These are phyloP conservation scores for Papilio dardanus DNA, from an alignment of 1,140 invertebrate genomes.

Conservation along the genomic window DNA sequence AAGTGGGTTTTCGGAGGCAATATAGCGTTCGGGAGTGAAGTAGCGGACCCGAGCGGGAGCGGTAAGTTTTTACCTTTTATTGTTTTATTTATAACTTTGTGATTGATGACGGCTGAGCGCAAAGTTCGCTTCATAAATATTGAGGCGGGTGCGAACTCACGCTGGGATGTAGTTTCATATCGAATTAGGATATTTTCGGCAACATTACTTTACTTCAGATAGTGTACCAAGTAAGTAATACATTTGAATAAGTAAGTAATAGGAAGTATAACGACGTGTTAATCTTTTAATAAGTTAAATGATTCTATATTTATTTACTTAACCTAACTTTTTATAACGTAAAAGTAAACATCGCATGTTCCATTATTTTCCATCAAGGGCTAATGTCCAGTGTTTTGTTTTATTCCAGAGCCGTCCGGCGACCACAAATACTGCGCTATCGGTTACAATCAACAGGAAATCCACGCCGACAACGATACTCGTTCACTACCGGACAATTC, in stretches of 20 bases:
- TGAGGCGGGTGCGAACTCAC: conserved; percentile 63
- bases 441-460: conserved; percentile 57
- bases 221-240: not conserved
- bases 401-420: conserved; percentile 50
- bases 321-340: no score
- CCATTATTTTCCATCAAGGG: conserved; percentile 5
- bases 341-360: not conserved
- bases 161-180: conserved; percentile 65
- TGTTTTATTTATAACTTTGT: conserved; percentile 83
- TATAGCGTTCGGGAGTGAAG: conserved; percentile 67
- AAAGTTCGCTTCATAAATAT: conserved; percentile 80
- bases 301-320: no score
- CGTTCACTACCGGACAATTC: conserved; percentile 51
- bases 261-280: no score
- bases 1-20: conserved; percentile 74
- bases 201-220: conserved; percentile 32
- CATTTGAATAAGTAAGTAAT: not conserved
- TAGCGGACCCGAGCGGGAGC: conserved; percentile 64
- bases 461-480: conserved; percentile 46
- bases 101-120: conserved; percentile 77
- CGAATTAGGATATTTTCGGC: conserved; percentile 41
- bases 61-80: conserved; percentile 79
- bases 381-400: conserved; percentile 35
- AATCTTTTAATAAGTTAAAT: no score
- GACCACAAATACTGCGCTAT: conserved; percentile 65